phyloP scores from a whole-genome alignment of 2,888 invertebrate species.

The Muschampia plurimacula region DNA sequence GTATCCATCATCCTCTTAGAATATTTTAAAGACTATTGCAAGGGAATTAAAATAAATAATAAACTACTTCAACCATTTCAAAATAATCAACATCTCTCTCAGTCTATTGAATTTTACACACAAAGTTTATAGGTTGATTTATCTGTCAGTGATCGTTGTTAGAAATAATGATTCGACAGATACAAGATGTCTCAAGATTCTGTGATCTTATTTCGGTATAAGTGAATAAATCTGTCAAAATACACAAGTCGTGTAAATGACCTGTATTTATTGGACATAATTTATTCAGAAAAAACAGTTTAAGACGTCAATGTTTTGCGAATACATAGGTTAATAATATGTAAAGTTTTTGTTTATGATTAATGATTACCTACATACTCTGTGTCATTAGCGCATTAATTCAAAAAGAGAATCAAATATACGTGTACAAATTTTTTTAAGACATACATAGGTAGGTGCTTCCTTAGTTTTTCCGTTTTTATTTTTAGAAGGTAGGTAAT shows the following conservation, averaged over 20 bases:
- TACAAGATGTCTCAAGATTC: neutral
- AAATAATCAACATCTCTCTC: neutral
- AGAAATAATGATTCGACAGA: conserved; percentile 1
- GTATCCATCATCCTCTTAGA: no score
- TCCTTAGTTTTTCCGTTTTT: no score
- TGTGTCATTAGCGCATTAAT: no score
- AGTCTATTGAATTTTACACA: conserved; percentile 6
- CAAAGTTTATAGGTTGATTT: neutral
- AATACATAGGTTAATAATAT: no score
- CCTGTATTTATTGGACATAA: neutral
- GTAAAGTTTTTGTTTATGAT: no score
- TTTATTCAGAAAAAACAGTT: neutral
- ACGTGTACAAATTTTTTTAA: no score
- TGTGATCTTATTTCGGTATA: neutral
- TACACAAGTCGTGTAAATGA: neutral
- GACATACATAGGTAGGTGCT: no score
- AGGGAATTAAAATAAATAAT: no score
- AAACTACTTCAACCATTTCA: neutral
- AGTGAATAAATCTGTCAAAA: neutral
- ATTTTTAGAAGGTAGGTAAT: no score
- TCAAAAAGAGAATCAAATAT: no score
- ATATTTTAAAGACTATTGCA: no score
- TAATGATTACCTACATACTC: no score
- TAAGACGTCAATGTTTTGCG: neutral
- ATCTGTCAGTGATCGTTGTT: neutral